These are phyloP conservation scores for Eustalomyia histrio DNA, from an alignment of 2,888 invertebrate species.

Conservation along the genomic window DNA sequence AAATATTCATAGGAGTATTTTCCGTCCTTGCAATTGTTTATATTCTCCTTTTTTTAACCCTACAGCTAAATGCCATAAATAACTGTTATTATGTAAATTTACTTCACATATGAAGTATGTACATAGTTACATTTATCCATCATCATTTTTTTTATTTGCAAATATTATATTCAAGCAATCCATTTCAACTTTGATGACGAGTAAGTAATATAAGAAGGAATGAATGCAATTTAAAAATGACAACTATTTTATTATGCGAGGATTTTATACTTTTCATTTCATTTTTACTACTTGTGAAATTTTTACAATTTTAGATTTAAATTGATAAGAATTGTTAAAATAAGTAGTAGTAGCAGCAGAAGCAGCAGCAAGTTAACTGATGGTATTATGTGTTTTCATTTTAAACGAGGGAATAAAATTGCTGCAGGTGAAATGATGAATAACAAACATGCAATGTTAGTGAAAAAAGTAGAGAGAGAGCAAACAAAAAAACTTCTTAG, in stretches of 20 bases:
- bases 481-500: conserved; percentile 9
- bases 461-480: neutral
- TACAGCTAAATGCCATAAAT: conserved; percentile 46
- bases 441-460: conserved; percentile 21
- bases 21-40: too few species aligned
- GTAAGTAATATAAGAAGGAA: neutral
- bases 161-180: conserved; percentile 25
- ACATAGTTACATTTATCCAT: neutral
- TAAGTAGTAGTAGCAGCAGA: neutral
- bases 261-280: conserved; percentile 35
- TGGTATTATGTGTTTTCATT: conserved; percentile 6
- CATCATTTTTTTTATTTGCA: conserved; percentile 18
- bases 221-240: conserved; percentile 2
- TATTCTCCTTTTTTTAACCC: conserved; percentile 26
- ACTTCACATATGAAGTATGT: conserved; percentile 5
- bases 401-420: conserved; percentile 47
- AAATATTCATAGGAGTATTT: neutral
- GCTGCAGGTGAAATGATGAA: conserved; percentile 50
- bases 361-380: neutral
- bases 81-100: conserved; percentile 39
- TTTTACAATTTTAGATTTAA: conserved; percentile 52
- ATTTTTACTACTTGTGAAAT: conserved; percentile 33
- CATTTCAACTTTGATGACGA: conserved; percentile 29
- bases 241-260: conserved; percentile 1
- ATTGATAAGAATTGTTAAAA: conserved; percentile 56